Base-by-base conservation (phyloP, 1,140 invertebrate genomes). In the Harlomillsia oculata region DNA sequence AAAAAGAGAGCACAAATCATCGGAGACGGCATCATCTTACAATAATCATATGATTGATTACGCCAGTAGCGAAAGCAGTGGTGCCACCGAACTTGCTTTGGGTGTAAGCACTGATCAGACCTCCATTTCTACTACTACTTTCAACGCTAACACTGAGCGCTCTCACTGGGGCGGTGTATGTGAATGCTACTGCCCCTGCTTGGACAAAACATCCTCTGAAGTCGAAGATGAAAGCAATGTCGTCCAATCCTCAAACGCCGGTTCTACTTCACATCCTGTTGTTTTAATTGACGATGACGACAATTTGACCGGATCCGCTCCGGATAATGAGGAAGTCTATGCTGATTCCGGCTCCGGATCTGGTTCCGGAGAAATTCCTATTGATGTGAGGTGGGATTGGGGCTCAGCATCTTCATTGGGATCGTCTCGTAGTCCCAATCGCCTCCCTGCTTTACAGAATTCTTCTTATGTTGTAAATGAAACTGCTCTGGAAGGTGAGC, bases 171-270 rank as follows among this genome's bases (percentile, higher is more conserved):
- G 67, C 13, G 67, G 61, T 16, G 62, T 65, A 5, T 87, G 83
- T 68, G 78, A 83, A 67, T 86, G 84, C 69, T 80, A 78, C 3
- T 87, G 84, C 69, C 83, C 84, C 1, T 76, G 76, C 63, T 70
- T 77, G 66, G 76, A 75, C 11, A 32, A 39, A 21, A 25, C n/a
- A 1, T 13, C 36, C 5, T 30, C 45, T 5, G 29, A 1, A 21
- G 25, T 8, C 1, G 43, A n/a, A n/a, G n/a, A n/a, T n/a, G n/a
- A n/a, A n/a, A n/a, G n/a, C n/a, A n/a, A n/a, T n/a, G n/a, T n/a
- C n/a, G n/a, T n/a, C n/a, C n/a, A n/a, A n/a, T n/a, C n/a, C n/a
- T n/a, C 32, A 34, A n/a, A n/a, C 32, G 32, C n/a, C 32, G 9
- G n/a, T n/a, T 34, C 32, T n/a, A 34, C 32, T n/a, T 34, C 32